Conservation (phyloP, 2,797 vertebrate species). For the Cyprinella venusta region DNA sequence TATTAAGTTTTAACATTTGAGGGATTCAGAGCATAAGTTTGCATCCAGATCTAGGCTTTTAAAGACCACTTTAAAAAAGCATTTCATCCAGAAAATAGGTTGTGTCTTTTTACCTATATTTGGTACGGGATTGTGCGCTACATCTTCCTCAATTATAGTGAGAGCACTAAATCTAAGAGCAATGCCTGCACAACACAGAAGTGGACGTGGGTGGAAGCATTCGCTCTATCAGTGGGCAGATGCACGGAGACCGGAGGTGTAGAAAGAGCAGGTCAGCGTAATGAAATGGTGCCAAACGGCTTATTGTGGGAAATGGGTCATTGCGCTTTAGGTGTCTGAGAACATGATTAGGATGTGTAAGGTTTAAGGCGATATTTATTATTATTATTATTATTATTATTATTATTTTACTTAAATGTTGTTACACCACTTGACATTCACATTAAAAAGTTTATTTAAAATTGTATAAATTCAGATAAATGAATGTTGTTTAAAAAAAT, state of each 20-base stretch:
- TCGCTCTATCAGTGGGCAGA: constrained; percentile 10
- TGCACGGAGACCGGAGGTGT: not conserved
- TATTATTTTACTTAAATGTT: not conserved
- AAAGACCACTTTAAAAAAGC: not conserved
- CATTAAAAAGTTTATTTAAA: not conserved
- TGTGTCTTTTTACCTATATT: not conserved
- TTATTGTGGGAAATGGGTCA: constrained; percentile 10
- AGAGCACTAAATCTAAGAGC: constrained; percentile 3
- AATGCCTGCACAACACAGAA: not conserved
- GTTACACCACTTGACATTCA: not conserved
- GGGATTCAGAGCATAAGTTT: not conserved
- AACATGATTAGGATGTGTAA: not conserved
- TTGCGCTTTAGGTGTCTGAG: constrained; percentile 5
- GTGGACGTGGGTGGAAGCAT: not conserved
- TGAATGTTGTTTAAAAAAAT: not conserved
- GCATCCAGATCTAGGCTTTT: not conserved
- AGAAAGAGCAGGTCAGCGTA: constrained; percentile 9
- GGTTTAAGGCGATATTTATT: not conserved
- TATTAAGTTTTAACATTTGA: not conserved
- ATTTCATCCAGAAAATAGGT: not conserved
- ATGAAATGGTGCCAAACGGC: not conserved
- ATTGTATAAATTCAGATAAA: not conserved
- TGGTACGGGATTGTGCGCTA: not conserved
- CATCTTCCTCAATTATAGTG: not conserved
- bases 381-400: too few species aligned